Base-by-base conservation (phyloP, 2,888 invertebrate species). In the Apocheima hispidaria region DNA sequence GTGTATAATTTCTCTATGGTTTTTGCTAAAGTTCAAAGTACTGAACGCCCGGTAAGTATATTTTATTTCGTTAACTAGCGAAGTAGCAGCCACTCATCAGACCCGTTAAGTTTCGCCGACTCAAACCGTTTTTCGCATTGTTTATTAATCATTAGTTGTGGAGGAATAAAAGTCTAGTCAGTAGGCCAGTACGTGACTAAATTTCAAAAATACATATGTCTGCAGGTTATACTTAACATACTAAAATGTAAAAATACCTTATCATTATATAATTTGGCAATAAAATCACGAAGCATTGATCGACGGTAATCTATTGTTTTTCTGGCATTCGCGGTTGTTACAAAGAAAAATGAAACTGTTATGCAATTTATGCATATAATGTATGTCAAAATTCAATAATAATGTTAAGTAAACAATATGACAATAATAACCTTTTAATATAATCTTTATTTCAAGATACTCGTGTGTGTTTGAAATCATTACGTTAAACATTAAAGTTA, bases 131-230 rank as follows among this genome's bases (percentile, higher is more conserved):
- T 14, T 14, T 36, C 28, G 26, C 30, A 58, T 58, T 52, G 33
- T 52, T 46, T 38, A 46, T 52, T 12, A 28, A 46, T 44, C 18
- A 20, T 48, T 30, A 40, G 56, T 50, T 41, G 36, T 21, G 26
- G 14, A 44, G 35, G 18, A 46, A 50, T 57, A 49, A 41, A 46
- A 49, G 40, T 23, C 40, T 40, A 23, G 12, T 23, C 36, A 49
- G 41, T 49, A 36, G 43, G 54, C 21, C 49, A 49, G 49, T 56
- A 56, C 41, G 55, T 55, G 48, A 46, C 23, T 5, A 38, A 10
- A 20, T 38, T 55, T 20, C 7, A 9, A 48, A 55, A 55, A 38
- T 28, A 54, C 10, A n/a, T 21, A 18, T n/a, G 30, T 20, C n/a
- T 43, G 26, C 2, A 38, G 2, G 10, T 9, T 18, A 18, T 38